Evolutionary conservation across 2,888 invertebrate species (phyloP).

Genomic region (Thereva unica): DNA sequence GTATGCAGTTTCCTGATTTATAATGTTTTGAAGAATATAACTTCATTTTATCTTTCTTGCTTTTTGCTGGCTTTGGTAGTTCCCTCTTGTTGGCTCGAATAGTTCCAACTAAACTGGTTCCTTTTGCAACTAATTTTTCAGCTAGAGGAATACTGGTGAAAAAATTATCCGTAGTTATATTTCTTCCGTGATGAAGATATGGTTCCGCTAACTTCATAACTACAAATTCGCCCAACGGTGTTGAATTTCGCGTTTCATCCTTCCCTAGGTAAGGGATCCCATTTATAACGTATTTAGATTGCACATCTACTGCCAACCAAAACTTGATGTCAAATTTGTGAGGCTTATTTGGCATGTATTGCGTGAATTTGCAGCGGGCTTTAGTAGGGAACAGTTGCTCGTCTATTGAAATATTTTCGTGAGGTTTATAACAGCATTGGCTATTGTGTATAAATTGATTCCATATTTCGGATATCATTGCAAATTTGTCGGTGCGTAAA

Average conservation of each 20-base stretch:
- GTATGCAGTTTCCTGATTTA: slow-evolving; percentile 19
- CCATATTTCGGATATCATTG: too few relatives aligned
- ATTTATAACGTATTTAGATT: slow-evolving; percentile 44
- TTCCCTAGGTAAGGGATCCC: slow-evolving; percentile 40
- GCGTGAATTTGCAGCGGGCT: slow-evolving; percentile 36
- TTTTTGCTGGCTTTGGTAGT: slow-evolving; percentile 19
- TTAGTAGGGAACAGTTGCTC: slow-evolving; percentile 7
- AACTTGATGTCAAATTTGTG: slow-evolving; percentile 44
- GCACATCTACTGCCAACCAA: slow-evolving; percentile 45
- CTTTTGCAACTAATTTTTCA: slow-evolving; percentile 22
- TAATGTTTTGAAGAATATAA: slow-evolving; percentile 1
- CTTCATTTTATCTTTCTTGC: slow-evolving; percentile 15
- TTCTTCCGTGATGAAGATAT: slow-evolving; percentile 8
- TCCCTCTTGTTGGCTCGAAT: slow-evolving; percentile 26
- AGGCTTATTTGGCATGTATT: slow-evolving; percentile 46
- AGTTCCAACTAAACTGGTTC: slow-evolving; percentile 20
- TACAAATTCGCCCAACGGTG: slow-evolving; percentile 24
- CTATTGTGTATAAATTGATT: too few relatives aligned
- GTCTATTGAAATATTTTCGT: too few relatives aligned
- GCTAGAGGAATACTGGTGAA: slow-evolving; percentile 10
- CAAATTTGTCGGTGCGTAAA: too few relatives aligned
- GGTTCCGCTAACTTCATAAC: slow-evolving; percentile 23
- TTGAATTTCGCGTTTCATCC: slow-evolving; percentile 12
- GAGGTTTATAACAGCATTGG: too few relatives aligned
- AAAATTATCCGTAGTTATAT: slow-evolving; percentile 18